These are phyloP conservation scores for Pituophis catenifer DNA, from an alignment of 2,113 vertebrate species.

Conservation along the genomic window DNA sequence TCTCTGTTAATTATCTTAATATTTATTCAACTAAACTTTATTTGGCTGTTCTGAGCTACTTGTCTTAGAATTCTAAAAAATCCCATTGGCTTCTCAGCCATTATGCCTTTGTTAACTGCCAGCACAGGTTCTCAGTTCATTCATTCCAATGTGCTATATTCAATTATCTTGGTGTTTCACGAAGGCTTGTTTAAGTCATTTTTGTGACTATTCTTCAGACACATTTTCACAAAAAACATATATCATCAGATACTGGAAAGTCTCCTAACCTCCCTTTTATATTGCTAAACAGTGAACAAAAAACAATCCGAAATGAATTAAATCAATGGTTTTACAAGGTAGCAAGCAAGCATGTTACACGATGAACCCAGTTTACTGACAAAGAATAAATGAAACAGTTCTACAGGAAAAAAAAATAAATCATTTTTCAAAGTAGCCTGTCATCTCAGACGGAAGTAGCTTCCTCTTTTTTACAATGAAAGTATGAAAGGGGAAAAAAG, in stretches of 20 bases:
- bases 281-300: background rate
- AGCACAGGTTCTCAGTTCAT: background rate
- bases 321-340: background rate
- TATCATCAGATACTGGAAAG: background rate
- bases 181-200: background rate
- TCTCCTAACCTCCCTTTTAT: background rate
- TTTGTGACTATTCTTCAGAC: background rate
- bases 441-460: background rate
- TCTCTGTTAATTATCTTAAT: background rate
- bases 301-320: background rate
- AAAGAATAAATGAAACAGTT: background rate
- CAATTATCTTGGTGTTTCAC: background rate
- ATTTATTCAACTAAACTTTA: background rate
- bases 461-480: background rate
- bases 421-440: background rate
- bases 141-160: background rate
- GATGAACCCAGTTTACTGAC: background rate
- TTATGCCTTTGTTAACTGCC: background rate
- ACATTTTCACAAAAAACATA: background rate
- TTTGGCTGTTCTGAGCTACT: background rate
- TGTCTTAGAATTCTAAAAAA: background rate
- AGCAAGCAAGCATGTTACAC: background rate
- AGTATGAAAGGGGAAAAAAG: background rate
- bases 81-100: too few relatives aligned
- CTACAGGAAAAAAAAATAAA: background rate